Base-by-base conservation (phyloP, 2,888 invertebrate genomes). In the Aspidiotus rigidus region DNA sequence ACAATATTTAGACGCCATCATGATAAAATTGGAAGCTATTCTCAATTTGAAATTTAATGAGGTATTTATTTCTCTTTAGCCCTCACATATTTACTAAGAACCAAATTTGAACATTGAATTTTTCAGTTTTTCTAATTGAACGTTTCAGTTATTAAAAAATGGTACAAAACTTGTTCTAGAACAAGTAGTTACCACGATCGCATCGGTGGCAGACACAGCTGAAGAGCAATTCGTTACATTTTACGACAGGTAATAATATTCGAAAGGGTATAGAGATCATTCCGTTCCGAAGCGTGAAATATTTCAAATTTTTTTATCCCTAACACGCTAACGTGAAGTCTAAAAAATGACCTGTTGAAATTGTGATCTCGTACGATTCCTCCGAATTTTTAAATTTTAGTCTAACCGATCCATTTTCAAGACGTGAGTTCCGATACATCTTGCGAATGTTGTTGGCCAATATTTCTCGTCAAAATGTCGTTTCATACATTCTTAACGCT, bases 141-240 rank as follows among this genome's bases (percentile, higher is more conserved):
- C 6, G 3, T 59, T 59, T 16, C 56, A 69, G 84, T 82, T 98
- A 73, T 86, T 95, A 64, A 91, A 94, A 77, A 90, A 89, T 74
- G 97, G 96, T 62, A 95, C 91, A 13, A 98, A 98, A 79, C 82
- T 98, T 72, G 98, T 99, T 10, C 80, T 99, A 72, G 98, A 99
- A 80, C 99, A 99, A 81, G 89, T 94, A 64, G 95, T 98, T n/a
- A 97, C 97, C 0, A 97, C 98, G 7, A 92, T 99, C 73, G 98
- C 99, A 9, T 95, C 97, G 0, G 94, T 99, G 0, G 99, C 99
- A 1, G 99, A 99, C 79, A 95, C 98, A 0, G 92, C 95, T 11
- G 96, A 97, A 79, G 93, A 94, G 76, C 93, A 95, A 76, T 99
- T 99, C 79, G 86, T 89, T 8, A 82, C 86, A 3, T 98, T 96